Evolutionary conservation across 53 echinoderm and acorn worm genomes (phyloP).

Genomic region (Henricia sp.): DNA sequence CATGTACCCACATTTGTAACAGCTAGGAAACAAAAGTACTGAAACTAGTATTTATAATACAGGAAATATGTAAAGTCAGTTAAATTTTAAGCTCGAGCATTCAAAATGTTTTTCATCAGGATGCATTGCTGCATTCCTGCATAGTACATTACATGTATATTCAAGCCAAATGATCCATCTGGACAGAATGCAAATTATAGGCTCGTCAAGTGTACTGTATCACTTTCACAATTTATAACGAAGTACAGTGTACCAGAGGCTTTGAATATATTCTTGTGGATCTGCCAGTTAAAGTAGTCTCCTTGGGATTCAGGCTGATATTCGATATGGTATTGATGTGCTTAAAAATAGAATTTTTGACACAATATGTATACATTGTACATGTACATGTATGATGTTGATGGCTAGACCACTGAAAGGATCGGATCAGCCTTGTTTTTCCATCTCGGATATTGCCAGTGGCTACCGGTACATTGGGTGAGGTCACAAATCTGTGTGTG

Average conservation of each 20-base stretch:
- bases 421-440: neutral
- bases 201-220: neutral
- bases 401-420: neutral
- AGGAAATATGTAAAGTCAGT: too few relatives aligned
- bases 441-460: neutral
- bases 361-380: conserved; percentile 2
- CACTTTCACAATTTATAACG: conserved; percentile 17
- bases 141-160: neutral
- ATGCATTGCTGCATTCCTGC: neutral
- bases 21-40: too few relatives aligned
- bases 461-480: too few relatives aligned
- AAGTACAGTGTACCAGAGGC: neutral
- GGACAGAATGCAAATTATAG: conserved; percentile 20
- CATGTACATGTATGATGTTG: too few relatives aligned
- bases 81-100: too few relatives aligned
- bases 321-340: neutral
- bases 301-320: neutral
- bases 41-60: too few relatives aligned
- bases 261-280: neutral
- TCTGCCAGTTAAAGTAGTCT: neutral
- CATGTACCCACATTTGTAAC: too few relatives aligned
- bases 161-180: neutral
- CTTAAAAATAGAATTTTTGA: neutral
- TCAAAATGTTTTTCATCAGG: too few relatives aligned
- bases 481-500: too few relatives aligned